phyloP scores from a whole-genome alignment of 2,888 invertebrate genomes.

The Sphaeridia pumilis region DNA sequence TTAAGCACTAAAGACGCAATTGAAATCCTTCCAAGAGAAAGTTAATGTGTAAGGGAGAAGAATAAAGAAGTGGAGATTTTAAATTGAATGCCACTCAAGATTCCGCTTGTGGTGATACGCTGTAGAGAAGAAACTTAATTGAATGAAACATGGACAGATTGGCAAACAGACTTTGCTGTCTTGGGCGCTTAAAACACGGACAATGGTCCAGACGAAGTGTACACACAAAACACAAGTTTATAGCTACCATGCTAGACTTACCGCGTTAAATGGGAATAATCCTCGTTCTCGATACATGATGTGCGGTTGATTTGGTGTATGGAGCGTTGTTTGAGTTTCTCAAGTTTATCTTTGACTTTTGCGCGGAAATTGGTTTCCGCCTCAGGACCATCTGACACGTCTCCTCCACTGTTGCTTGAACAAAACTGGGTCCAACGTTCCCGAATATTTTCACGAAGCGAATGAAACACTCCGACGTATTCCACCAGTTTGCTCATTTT shows the following conservation, averaged over 20 bases:
- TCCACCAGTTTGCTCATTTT: conserved; percentile 24
- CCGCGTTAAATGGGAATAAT: conserved; percentile 35
- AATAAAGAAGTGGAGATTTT: too few species aligned
- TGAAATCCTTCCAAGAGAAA: too few species aligned
- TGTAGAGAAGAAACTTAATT: conserved; percentile 1
- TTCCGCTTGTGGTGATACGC: too few species aligned
- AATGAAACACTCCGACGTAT: conserved; percentile 32
- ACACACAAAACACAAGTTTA: not conserved
- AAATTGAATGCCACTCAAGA: too few species aligned
- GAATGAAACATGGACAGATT: not conserved
- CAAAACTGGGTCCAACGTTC: conserved; percentile 34
- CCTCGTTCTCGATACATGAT: conserved; percentile 21
- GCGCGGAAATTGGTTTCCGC: conserved; percentile 31
- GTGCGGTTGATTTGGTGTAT: conserved; percentile 27
- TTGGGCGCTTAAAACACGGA: not conserved
- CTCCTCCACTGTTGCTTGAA: conserved; percentile 7
- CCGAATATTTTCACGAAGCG: conserved; percentile 29
- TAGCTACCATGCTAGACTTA: too few species aligned
- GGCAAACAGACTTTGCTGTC: not conserved
- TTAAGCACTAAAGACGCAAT: too few species aligned
- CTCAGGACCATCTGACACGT: not conserved
- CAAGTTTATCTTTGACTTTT: conserved; percentile 29
- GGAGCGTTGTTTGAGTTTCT: conserved; percentile 24
- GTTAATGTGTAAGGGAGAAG: too few species aligned
- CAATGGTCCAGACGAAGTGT: not conserved